phyloP scores from a whole-genome alignment of 2,113 vertebrate genomes.

The Procavia capensis region DNA sequence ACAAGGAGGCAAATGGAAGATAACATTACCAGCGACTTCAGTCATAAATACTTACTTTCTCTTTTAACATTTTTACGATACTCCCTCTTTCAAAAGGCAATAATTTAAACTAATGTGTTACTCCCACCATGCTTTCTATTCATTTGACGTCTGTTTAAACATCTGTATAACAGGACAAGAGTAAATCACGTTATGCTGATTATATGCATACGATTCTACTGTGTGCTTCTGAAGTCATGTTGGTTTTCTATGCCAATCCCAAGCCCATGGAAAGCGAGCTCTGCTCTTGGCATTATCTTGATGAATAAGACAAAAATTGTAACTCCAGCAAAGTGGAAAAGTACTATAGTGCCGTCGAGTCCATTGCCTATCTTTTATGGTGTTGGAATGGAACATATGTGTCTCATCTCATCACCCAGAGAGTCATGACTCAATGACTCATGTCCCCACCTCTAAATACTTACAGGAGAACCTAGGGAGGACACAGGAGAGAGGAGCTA shows the following conservation, averaged over 20 bases:
- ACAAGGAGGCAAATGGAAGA: constrained; percentile 63
- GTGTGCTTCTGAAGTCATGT: constrained; percentile 61
- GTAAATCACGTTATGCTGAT: constrained; percentile 81
- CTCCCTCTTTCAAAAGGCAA: constrained; percentile 81
- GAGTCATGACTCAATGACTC: background rate
- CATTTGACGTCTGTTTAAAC: constrained; percentile 84
- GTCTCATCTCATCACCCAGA: background rate
- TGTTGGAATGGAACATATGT: background rate
- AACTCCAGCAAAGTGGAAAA: background rate
- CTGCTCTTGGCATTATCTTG: constrained; percentile 26
- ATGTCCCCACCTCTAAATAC: background rate
- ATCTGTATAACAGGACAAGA: constrained; percentile 75
- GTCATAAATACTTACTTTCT: constrained; percentile 80
- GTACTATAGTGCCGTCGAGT: background rate
- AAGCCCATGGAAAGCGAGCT: constrained; percentile 50
- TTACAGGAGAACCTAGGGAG: background rate
- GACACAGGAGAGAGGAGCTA: accelerated
- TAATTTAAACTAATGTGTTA: constrained; percentile 79
- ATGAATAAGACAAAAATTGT: constrained; percentile 36
- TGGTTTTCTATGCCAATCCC: constrained; percentile 54
- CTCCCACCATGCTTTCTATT: constrained; percentile 62
- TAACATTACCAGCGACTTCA: constrained; percentile 52
- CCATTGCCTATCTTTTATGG: background rate
- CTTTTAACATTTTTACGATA: constrained; percentile 78
- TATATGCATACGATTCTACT: constrained; percentile 73